Percentiles rank a stretch among this genome's conserved stretches.
Conservation (phyloP, 2,113 vertebrate genomes). For the Cyphomyrus discorhynchus region DNA sequence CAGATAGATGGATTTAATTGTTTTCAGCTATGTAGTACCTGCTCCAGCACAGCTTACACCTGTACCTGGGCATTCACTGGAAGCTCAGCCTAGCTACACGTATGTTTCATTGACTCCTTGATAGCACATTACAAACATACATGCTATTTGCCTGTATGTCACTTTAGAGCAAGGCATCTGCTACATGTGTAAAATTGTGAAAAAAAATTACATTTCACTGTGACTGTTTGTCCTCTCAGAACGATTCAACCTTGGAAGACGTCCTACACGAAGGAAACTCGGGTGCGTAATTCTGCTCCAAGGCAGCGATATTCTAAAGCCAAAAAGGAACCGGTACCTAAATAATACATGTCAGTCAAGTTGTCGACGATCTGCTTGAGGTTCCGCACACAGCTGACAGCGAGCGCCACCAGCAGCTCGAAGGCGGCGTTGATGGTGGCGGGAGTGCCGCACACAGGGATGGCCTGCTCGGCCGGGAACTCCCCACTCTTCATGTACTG, state of each 20-base stretch:
- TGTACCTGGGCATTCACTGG: too few relatives aligned
- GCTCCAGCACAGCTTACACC: too few relatives aligned
- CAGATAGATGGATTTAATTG: not conserved
- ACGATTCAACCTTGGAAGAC: not conserved
- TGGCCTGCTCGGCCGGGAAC: slow-evolving; percentile 94
- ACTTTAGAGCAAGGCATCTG: not conserved
- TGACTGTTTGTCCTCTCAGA: not conserved
- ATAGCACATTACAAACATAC: too few relatives aligned
- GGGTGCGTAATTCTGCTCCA: not conserved
- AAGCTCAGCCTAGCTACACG: too few relatives aligned
- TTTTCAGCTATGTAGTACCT: too few relatives aligned
- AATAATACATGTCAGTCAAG: slow-evolving; percentile 98
- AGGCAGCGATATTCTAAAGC: not conserved
- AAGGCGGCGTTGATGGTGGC: slow-evolving; percentile 95
- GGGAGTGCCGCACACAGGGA: slow-evolving; percentile 92
- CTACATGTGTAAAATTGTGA: not conserved
- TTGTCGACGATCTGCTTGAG: slow-evolving; percentile 96
- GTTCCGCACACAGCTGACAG: slow-evolving; percentile 92
- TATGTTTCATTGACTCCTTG: too few relatives aligned
- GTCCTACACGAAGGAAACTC: not conserved
- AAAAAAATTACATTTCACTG: not conserved
- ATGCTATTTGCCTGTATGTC: too few relatives aligned
- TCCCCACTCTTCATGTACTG: slow-evolving; percentile 98
- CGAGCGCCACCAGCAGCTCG: slow-evolving; percentile 90
- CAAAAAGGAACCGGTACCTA: slow-evolving; percentile 60